Conservation (phyloP, 2,888 invertebrate genomes). For the Zygaena filipendulae region DNA sequence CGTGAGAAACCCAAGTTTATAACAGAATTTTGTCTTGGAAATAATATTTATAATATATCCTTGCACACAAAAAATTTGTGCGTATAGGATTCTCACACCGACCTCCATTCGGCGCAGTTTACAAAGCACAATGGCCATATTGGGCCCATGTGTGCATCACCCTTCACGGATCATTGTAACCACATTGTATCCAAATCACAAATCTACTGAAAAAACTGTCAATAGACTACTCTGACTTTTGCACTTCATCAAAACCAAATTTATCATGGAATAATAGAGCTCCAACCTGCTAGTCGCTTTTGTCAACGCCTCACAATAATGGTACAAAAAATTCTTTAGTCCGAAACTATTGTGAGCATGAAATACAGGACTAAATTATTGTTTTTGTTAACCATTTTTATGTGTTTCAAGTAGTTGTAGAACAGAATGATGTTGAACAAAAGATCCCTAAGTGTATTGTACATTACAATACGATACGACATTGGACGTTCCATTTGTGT, state of each 20-base stretch:
- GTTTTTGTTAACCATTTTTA: conserved; percentile 47
- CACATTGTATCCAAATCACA: conserved; percentile 43
- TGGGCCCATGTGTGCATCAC: conserved; percentile 58
- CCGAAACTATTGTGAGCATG: conserved; percentile 32
- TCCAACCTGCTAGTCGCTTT: conserved; percentile 44
- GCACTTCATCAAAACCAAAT: conserved; percentile 67
- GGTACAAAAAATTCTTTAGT: conserved; percentile 26
- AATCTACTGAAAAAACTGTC: conserved; percentile 45
- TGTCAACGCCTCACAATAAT: conserved; percentile 34
- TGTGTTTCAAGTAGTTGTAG: conserved; percentile 37
- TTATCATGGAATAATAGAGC: conserved; percentile 49
- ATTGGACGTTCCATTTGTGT: no score
- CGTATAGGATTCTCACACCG: conserved; percentile 35
- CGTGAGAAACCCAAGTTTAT: conserved; percentile 22
- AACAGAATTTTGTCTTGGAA: conserved; percentile 1
- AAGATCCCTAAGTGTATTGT: no score
- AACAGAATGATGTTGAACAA: no score
- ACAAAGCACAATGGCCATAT: conserved; percentile 51
- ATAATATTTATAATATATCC: conserved; percentile 22
- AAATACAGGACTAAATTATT: conserved; percentile 46
- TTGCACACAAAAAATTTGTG: conserved; percentile 20
- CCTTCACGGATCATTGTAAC: conserved; percentile 42
- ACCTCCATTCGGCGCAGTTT: conserved; percentile 39
- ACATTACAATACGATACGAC: no score
- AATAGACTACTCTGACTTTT: conserved; percentile 52